phyloP scores from a whole-genome alignment of 2,113 vertebrate species.

The Pseudolaguvia tuberculata region DNA sequence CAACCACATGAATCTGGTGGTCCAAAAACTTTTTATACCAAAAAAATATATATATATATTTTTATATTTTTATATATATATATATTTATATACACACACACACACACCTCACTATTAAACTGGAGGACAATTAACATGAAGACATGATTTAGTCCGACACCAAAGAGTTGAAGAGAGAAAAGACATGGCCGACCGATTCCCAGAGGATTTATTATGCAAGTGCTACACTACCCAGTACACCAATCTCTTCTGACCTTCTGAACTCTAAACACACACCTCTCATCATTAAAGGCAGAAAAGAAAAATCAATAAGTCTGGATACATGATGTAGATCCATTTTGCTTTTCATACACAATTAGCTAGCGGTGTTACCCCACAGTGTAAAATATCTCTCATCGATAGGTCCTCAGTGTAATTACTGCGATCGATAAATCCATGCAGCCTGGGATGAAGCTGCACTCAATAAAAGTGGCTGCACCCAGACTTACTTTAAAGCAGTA shows the following conservation, averaged over 20 bases:
- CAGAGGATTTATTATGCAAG: neutral
- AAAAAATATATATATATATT: no score
- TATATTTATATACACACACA: no score
- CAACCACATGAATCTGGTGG: no score
- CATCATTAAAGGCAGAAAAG: neutral
- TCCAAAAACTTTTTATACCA: no score
- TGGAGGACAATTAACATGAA: neutral
- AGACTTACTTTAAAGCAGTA: neutral
- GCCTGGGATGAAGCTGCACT: conserved; percentile 14
- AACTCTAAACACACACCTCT: neutral
- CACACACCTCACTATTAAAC: no score
- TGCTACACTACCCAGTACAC: neutral
- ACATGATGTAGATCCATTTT: neutral
- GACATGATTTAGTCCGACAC: no score
- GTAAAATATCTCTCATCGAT: conserved; percentile 28
- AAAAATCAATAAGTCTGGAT: neutral
- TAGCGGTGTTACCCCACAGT: neutral
- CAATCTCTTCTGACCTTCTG: neutral
- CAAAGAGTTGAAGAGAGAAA: no score
- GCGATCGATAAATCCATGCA: conserved; percentile 37
- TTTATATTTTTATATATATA: no score
- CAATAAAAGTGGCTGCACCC: neutral
- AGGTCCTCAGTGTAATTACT: conserved; percentile 39
- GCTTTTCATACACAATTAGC: conserved; percentile 12
- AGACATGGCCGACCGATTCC: neutral